These are phyloP conservation scores for Anastrepha ludens DNA, from an alignment of 1,140 invertebrate species.

Conservation along the genomic window DNA sequence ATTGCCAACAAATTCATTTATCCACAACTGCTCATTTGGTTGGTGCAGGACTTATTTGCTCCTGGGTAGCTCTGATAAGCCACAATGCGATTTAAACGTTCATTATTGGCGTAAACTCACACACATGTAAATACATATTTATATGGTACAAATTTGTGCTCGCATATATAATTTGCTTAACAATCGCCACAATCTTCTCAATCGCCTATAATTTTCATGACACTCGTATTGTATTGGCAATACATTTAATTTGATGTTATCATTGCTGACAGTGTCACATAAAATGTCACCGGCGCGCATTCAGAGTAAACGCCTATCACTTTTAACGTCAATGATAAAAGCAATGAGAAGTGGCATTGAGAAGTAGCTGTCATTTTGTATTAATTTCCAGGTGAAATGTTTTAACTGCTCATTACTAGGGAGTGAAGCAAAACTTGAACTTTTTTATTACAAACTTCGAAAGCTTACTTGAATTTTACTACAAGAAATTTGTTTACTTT, in stretches of 20 bases:
- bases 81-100: slow-evolving; percentile 12
- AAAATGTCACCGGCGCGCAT: background rate
- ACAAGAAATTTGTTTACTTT: too few species aligned
- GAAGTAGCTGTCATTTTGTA: background rate
- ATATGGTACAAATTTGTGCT: background rate
- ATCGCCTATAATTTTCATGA: background rate
- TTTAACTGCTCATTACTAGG: background rate
- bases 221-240: background rate
- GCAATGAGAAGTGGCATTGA: background rate
- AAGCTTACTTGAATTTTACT: too few species aligned
- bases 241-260: slow-evolving; percentile 10
- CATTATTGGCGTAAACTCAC: slow-evolving; percentile 3
- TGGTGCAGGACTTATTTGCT: background rate
- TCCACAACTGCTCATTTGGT: background rate
- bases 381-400: background rate
- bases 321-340: background rate
- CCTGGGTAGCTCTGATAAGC: background rate
- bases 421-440: too few species aligned
- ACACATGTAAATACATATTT: background rate
- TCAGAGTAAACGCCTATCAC: background rate
- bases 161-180: background rate
- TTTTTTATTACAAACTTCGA: too few species aligned
- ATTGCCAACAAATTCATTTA: slow-evolving; percentile 13
- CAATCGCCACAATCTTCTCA: background rate
- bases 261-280: slow-evolving; percentile 16